phyloP scores from a whole-genome alignment of 2,797 vertebrate species.

The Pyrocephalus nanus region DNA sequence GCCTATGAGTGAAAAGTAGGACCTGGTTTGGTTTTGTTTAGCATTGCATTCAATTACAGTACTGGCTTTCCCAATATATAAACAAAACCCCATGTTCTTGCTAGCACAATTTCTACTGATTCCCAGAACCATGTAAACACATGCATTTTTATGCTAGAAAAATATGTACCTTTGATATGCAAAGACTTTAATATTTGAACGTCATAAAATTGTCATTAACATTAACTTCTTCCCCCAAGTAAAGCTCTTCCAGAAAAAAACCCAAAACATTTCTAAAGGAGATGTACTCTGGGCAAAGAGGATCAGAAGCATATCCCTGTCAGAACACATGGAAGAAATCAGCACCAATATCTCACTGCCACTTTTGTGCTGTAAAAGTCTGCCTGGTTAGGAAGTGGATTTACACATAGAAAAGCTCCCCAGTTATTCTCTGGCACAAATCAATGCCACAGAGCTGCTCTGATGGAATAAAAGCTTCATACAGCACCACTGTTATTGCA shows the following conservation, averaged over 20 bases:
- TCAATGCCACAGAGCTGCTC: conserved; percentile 9
- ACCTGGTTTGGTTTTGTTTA: neutral
- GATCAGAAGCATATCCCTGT: neutral
- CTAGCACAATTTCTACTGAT: neutral
- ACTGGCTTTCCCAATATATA: neutral
- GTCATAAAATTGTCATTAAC: neutral
- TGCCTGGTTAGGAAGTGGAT: neutral
- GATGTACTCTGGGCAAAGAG: neutral
- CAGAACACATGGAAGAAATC: neutral
- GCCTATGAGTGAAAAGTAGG: neutral
- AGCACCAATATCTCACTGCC: neutral
- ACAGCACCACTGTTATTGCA: neutral
- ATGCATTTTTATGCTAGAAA: neutral
- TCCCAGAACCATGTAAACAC: neutral
- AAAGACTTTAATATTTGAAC: neutral
- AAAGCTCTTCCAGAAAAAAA: neutral
- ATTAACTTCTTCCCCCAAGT: neutral
- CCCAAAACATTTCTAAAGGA: neutral
- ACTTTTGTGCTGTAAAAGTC: neutral
- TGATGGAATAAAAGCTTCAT: neutral
- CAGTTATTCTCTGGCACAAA: conserved; percentile 1
- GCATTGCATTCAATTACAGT: neutral
- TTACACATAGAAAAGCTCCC: neutral
- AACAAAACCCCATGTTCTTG: neutral
- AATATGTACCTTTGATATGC: neutral